Conservation (phyloP, 2,797 vertebrate species). For the Acipenser oxyrinchus region DNA sequence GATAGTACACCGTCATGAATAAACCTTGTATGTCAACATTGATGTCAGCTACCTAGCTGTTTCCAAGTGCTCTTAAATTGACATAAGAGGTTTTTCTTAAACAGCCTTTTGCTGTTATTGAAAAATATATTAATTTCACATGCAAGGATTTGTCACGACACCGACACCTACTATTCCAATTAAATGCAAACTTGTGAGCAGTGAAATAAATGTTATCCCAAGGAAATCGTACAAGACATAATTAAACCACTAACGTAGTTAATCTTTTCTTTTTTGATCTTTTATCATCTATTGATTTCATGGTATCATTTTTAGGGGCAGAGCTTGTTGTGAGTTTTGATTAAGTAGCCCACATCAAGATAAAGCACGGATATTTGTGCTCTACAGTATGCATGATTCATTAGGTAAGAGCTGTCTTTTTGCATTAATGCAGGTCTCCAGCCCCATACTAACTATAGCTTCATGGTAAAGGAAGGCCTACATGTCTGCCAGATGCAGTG, state of each 20-base stretch:
- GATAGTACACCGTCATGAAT: too few relatives aligned
- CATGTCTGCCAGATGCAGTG: conserved; percentile 71
- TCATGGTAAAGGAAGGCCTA: conserved; percentile 71
- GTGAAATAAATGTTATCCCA: not conserved
- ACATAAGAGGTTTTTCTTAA: too few relatives aligned
- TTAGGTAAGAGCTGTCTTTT: not conserved
- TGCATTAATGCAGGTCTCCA: conserved; percentile 59
- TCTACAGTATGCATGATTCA: not conserved
- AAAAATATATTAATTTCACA: too few relatives aligned
- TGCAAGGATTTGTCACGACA: too few relatives aligned
- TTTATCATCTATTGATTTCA: conserved; percentile 7
- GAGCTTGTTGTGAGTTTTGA: conserved; percentile 1
- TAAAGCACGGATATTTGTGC: not conserved
- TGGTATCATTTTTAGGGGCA: conserved; percentile 7
- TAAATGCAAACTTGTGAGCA: not conserved
- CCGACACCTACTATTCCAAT: not conserved
- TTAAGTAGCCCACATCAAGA: conserved; percentile 2
- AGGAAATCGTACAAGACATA: not conserved
- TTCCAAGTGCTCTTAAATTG: too few relatives aligned
- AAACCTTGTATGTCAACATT: too few relatives aligned
- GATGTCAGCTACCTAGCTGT: too few relatives aligned
- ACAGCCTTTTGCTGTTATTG: too few relatives aligned
- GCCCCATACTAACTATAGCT: conserved; percentile 74
- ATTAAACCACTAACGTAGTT: not conserved
- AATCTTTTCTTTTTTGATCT: not conserved